These are phyloP conservation scores for Archaeoteleia sp. DNA, from an alignment of 2,888 invertebrate genomes.

Conservation along the genomic window DNA sequence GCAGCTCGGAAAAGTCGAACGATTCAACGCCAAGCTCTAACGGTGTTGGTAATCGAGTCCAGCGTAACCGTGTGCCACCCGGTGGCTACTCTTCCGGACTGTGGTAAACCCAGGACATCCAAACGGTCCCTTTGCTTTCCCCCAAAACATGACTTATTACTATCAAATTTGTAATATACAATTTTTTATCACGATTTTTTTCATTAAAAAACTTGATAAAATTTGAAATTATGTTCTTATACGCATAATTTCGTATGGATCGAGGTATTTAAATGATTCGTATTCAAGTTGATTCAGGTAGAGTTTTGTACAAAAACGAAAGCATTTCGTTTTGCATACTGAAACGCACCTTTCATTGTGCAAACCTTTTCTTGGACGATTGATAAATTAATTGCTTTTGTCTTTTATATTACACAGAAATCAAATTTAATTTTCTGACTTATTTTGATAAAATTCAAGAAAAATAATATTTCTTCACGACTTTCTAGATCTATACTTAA, in stretches of 20 bases:
- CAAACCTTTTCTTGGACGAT: no score
- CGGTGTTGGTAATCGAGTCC: constrained; percentile 72
- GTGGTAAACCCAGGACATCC: constrained; percentile 76
- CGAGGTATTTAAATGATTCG: constrained; percentile 15
- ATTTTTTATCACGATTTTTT: constrained; percentile 28
- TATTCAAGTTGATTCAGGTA: constrained; percentile 38
- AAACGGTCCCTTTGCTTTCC: constrained; percentile 18
- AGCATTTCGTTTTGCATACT: no score
- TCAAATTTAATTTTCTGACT: no score
- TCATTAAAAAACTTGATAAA: constrained; percentile 6
- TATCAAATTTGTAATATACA: constrained; percentile 31
- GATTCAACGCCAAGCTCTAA: constrained; percentile 65
- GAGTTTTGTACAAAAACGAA: not conserved
- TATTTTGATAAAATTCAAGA: no score
- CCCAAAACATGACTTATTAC: constrained; percentile 21
- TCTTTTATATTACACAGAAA: no score
- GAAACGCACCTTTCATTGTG: no score
- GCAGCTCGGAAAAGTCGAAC: constrained; percentile 74
- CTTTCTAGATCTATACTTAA: no score
- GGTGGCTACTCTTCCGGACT: constrained; percentile 83
- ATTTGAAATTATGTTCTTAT: not conserved
- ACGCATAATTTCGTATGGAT: constrained; percentile 4
- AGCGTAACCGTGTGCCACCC: constrained; percentile 80
- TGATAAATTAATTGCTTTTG: no score
- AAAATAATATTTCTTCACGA: no score